A percentile compares a stretch with the other conserved stretches of the same genome.
These are phyloP conservation scores for Rhamphomyia laevipes DNA, from an alignment of 2,888 invertebrate genomes.

Conservation along the genomic window DNA sequence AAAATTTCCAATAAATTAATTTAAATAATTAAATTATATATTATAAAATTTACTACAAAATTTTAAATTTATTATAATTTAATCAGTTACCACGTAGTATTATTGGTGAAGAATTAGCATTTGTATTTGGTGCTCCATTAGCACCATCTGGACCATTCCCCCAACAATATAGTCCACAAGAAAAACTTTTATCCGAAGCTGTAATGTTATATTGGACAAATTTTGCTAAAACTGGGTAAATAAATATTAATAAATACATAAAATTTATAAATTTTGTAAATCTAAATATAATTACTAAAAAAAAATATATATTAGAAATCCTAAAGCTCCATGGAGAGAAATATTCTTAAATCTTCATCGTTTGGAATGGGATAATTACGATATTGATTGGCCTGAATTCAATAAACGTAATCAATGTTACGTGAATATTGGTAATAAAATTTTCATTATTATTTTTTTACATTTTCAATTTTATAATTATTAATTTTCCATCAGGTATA, in stretches of 20 bases:
- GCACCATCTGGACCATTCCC: conserved; percentile 59
- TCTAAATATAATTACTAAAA: not conserved
- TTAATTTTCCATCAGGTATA: conserved; percentile 41
- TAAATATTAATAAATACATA: conserved; percentile 12
- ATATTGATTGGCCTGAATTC: conserved; percentile 77
- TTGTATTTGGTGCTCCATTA: conserved; percentile 76
- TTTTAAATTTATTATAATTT: conserved; percentile 6
- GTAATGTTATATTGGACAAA: conserved; percentile 85
- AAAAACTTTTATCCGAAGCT: conserved; percentile 70
- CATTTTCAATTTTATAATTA: not conserved
- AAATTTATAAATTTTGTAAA: conserved; percentile 2
- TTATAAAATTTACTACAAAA: not conserved
- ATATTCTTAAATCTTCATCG: conserved; percentile 51
- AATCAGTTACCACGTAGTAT: conserved; percentile 59
- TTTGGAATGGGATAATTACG: conserved; percentile 55
- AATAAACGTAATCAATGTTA: conserved; percentile 62
- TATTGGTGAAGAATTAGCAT: conserved; percentile 78
- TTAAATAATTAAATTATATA: not conserved
- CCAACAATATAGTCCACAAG: conserved; percentile 61
- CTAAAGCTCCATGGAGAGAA: conserved; percentile 58
- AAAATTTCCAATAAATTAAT: not conserved
- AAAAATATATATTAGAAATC: conserved; percentile 47
- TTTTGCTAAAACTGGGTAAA: conserved; percentile 82
- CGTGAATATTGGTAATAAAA: conserved; percentile 48
- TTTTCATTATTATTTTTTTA: not conserved